Evolutionary conservation across 2,797 vertebrate species (phyloP).

Genomic region (Sebastes matsubarae): DNA sequence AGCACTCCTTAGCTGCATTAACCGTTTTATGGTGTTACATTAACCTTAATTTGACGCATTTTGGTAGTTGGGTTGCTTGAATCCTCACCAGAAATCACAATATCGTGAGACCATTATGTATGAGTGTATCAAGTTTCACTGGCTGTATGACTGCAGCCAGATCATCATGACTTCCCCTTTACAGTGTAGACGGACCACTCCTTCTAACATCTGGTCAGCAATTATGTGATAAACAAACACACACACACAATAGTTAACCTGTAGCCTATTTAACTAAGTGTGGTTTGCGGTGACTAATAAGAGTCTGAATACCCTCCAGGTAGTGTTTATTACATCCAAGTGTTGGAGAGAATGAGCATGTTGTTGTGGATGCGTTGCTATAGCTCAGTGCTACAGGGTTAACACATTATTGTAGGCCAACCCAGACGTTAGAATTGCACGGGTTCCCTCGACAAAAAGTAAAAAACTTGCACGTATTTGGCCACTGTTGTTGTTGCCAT

Average conservation of each 20-base stretch:
- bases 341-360: neutral
- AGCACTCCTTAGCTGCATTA: neutral
- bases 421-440: too few species aligned
- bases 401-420: too few species aligned
- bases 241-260: neutral
- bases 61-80: neutral
- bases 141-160: constrained; percentile 5
- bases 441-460: too few species aligned
- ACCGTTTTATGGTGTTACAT: neutral
- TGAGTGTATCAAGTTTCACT: constrained; percentile 3
- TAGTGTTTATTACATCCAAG: neutral
- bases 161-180: constrained; percentile 50
- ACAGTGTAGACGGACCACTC: constrained; percentile 5
- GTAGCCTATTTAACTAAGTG: neutral
- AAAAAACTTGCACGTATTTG: too few species aligned
- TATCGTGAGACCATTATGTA: neutral
- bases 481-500: too few species aligned
- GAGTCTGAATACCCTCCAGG: neutral
- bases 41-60: neutral
- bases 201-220: constrained; percentile 20
- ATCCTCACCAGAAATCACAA: neutral
- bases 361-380: neutral
- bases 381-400: too few species aligned
- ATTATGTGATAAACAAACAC: constrained; percentile 19
- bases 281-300: neutral